phyloP scores from a whole-genome alignment of 2,888 invertebrate species.

The Capitulum mitella region DNA sequence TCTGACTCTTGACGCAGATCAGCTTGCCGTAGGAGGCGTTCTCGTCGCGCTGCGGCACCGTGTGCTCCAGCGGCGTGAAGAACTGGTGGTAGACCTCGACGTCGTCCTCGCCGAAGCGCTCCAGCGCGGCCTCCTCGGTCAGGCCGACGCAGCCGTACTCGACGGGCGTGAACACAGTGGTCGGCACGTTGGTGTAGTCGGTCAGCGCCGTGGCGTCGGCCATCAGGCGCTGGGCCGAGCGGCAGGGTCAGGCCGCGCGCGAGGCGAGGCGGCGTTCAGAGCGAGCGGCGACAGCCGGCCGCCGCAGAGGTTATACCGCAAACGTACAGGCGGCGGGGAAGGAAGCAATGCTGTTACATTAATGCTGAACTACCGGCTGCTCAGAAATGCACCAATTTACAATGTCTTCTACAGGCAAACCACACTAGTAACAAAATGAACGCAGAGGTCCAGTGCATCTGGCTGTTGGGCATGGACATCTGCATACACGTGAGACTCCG shows the following conservation, averaged over 20 bases:
- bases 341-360: too few species aligned
- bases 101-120: constrained; percentile 47
- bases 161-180: constrained; percentile 56
- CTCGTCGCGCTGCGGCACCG: constrained; percentile 48
- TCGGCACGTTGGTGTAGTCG: constrained; percentile 52
- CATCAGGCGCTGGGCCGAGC: constrained; percentile 36
- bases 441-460: too few species aligned
- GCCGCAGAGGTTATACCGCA: too few species aligned
- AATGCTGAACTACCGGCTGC: too few species aligned
- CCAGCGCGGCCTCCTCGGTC: constrained; percentile 51
- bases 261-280: too few species aligned
- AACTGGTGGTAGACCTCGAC: constrained; percentile 53
- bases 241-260: background rate
- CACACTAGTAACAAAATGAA: too few species aligned
- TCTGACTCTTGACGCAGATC: constrained; percentile 47
- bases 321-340: too few species aligned
- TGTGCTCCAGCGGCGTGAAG: constrained; percentile 53
- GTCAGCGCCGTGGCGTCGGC: constrained; percentile 32
- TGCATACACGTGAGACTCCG: too few species aligned
- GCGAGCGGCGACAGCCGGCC: too few species aligned
- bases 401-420: too few species aligned
- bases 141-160: constrained; percentile 55
- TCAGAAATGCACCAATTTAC: too few species aligned
- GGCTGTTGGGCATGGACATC: too few species aligned
- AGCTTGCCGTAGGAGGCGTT: constrained; percentile 53